Percentiles rank a stretch among this genome's conserved stretches.
Evolutionary conservation across 2,888 invertebrate species (phyloP).

Genomic region (Agonopterix arenella): DNA sequence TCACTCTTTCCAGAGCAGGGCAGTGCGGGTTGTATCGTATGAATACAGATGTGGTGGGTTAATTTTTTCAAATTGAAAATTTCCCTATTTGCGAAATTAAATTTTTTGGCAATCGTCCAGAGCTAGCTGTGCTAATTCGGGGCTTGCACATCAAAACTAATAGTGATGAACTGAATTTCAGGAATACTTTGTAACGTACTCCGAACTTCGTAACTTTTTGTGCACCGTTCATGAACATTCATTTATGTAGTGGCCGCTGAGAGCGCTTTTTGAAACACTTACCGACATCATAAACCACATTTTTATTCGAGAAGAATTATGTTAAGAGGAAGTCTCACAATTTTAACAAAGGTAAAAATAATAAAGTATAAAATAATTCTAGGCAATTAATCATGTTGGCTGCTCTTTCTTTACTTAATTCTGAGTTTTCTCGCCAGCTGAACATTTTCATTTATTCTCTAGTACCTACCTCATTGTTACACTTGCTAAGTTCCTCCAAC

Average conservation of each 20-base stretch:
- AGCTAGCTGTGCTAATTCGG: too few species aligned
- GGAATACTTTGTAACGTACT: too few species aligned
- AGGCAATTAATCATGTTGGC: constrained; percentile 49
- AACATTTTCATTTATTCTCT: constrained; percentile 45
- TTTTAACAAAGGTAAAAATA: constrained; percentile 6
- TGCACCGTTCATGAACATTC: too few species aligned
- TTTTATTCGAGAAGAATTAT: too few species aligned
- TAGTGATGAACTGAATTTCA: too few species aligned
- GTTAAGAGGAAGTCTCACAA: not conserved
- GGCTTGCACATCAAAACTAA: too few species aligned
- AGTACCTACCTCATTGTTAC: constrained; percentile 25
- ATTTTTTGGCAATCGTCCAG: constrained; percentile 1
- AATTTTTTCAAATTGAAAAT: not conserved
- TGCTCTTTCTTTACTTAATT: constrained; percentile 33
- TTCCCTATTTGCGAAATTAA: constrained; percentile 1
- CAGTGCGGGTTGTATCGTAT: constrained; percentile 3
- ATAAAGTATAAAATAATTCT: constrained; percentile 20
- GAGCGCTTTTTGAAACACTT: too few species aligned
- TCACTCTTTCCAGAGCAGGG: constrained; percentile 17
- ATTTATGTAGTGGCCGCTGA: too few species aligned
- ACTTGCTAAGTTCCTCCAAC: constrained; percentile 6
- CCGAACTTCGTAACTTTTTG: too few species aligned
- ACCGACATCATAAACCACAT: too few species aligned
- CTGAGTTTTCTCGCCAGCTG: constrained; percentile 34
- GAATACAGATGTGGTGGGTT: constrained; percentile 9